Conservation (phyloP, 2,113 vertebrate species). For the Pantherophis guttatus region DNA sequence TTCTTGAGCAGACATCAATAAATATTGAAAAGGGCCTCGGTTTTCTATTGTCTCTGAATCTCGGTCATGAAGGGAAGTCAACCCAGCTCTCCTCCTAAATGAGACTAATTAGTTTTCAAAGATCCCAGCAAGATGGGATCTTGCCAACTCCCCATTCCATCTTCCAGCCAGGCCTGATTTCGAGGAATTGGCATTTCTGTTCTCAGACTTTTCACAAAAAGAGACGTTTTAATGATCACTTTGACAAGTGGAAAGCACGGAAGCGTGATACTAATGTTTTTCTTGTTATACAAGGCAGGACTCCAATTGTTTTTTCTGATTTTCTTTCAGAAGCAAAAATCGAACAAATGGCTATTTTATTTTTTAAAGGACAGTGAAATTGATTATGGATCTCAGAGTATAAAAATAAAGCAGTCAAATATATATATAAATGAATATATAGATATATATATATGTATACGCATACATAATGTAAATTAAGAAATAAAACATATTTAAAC, state of each 20-base stretch:
- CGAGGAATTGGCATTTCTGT: slow-evolving; percentile 17
- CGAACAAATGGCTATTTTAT: slow-evolving; percentile 89
- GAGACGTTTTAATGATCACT: slow-evolving; percentile 50
- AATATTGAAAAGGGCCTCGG: not conserved
- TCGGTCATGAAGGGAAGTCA: not conserved
- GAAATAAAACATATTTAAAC: slow-evolving; percentile 90
- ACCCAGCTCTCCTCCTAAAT: not conserved
- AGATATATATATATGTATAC: slow-evolving; percentile 74
- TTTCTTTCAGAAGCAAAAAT: slow-evolving; percentile 80
- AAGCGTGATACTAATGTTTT: slow-evolving; percentile 69
- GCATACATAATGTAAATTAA: slow-evolving; percentile 84
- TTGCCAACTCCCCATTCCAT: not conserved
- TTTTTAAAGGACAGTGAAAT: slow-evolving; percentile 87
- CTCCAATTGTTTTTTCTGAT: slow-evolving; percentile 90
- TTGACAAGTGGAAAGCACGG: slow-evolving; percentile 56
- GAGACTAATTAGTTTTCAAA: not conserved
- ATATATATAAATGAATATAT: slow-evolving; percentile 51
- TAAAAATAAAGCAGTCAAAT: slow-evolving; percentile 77
- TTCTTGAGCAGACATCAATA: not conserved
- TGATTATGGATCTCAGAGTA: slow-evolving; percentile 82
- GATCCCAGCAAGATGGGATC: slow-evolving; percentile 13
- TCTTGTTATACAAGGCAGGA: slow-evolving; percentile 99
- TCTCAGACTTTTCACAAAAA: not conserved
- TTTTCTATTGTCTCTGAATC: not conserved
- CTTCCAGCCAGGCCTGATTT: not conserved